Conservation (phyloP, 2,797 vertebrate genomes). For the Protosalanx chinensis region DNA sequence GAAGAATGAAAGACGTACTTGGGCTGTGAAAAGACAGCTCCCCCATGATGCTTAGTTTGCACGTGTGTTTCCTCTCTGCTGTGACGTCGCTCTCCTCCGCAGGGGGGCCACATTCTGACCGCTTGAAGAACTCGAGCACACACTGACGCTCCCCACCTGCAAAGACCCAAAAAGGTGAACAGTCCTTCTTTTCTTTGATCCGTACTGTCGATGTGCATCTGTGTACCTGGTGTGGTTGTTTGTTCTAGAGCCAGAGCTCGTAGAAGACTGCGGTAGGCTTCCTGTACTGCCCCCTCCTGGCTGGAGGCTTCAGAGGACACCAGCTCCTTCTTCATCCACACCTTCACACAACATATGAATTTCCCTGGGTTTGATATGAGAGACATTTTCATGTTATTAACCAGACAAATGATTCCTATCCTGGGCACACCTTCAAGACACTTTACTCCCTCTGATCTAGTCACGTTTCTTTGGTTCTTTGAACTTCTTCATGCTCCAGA, state of each 20-base stretch:
- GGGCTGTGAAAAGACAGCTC: slow-evolving; percentile 29
- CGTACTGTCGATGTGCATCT: not conserved
- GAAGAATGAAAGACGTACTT: slow-evolving; percentile 19
- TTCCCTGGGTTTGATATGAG: not conserved
- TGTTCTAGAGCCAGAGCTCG: slow-evolving; percentile 22
- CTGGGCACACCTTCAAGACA: too few species aligned
- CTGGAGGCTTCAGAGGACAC: slow-evolving; percentile 12
- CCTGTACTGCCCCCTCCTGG: slow-evolving; percentile 30
- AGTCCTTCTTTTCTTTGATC: not conserved
- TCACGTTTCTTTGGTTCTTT: not conserved
- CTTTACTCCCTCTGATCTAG: too few species aligned
- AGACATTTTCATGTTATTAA: not conserved
- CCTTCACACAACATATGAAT: slow-evolving; percentile 20
- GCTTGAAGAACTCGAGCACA: slow-evolving; percentile 31
- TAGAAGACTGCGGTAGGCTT: slow-evolving; percentile 29
- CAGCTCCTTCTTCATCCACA: slow-evolving; percentile 23
- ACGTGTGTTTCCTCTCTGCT: slow-evolving; percentile 16
- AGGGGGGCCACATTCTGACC: slow-evolving; percentile 3
- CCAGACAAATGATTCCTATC: not conserved
- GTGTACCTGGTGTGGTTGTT: slow-evolving; percentile 21
- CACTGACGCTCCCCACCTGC: slow-evolving; percentile 12
- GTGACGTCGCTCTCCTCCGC: not conserved
- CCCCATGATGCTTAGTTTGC: slow-evolving; percentile 29
- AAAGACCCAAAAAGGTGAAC: not conserved
- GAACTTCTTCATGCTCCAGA: not conserved